These are phyloP conservation scores for Boleophthalmus pectinirostris DNA, from an alignment of 2,113 vertebrate genomes.

Conservation along the genomic window DNA sequence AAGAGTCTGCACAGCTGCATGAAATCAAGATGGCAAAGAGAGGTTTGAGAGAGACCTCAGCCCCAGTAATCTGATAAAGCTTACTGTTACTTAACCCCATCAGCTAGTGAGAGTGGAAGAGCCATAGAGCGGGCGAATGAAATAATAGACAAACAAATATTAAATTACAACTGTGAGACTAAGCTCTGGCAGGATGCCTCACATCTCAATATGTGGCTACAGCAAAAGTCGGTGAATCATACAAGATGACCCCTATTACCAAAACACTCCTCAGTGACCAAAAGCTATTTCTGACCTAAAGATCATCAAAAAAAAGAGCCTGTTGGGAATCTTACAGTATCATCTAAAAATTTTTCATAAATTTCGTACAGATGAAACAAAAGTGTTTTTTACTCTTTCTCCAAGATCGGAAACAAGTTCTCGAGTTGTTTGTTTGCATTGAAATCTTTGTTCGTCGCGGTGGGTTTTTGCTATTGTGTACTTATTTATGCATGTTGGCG, in stretches of 20 bases:
- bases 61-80: slow-evolving; percentile 81
- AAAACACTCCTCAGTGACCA: slow-evolving; percentile 77
- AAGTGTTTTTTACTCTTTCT: slow-evolving; percentile 44
- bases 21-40: slow-evolving; percentile 89
- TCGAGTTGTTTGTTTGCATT: slow-evolving; percentile 67
- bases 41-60: slow-evolving; percentile 85
- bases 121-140: slow-evolving; percentile 44
- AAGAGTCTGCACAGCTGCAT: slow-evolving; percentile 91
- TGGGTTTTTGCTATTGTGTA: slow-evolving; percentile 58
- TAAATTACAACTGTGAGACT: slow-evolving; percentile 76
- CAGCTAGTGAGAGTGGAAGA: slow-evolving; percentile 35
- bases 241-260: slow-evolving; percentile 72
- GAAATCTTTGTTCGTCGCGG: slow-evolving; percentile 58
- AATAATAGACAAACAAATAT: slow-evolving; percentile 78
- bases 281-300: slow-evolving; percentile 79
- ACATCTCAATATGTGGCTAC: slow-evolving; percentile 50
- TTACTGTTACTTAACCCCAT: slow-evolving; percentile 76
- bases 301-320: slow-evolving; percentile 73
- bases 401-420: slow-evolving; percentile 61
- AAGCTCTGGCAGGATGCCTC: slow-evolving; percentile 68
- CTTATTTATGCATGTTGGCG: slow-evolving; percentile 56
- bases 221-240: slow-evolving; percentile 59
- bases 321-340: slow-evolving; percentile 72
- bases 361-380: slow-evolving; percentile 47
- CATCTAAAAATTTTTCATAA: slow-evolving; percentile 14